Percentiles rank a stretch among this genome's conserved stretches.
phyloP scores from a whole-genome alignment of 2,888 invertebrate genomes.

The Hemaris fuciformis region DNA sequence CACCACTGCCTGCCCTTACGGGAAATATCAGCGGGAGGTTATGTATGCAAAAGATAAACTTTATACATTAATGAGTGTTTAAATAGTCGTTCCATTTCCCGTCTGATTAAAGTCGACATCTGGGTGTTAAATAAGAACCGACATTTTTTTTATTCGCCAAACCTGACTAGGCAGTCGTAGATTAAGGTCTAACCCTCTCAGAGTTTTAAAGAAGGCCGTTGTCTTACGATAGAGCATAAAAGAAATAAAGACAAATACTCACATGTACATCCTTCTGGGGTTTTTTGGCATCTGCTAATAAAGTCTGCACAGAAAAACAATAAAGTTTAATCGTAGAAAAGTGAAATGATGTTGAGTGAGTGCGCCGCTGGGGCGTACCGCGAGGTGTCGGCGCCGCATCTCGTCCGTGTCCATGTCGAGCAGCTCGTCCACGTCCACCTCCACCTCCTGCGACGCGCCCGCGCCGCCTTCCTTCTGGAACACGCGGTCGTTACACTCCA shows the following conservation, averaged over 20 bases:
- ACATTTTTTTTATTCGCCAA: no score
- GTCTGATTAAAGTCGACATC: no score
- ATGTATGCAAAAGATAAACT: no score
- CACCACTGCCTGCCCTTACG: no score
- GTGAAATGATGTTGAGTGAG: neutral
- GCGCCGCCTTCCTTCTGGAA: conserved; percentile 77
- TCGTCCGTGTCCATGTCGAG: conserved; percentile 96
- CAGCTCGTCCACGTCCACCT: conserved; percentile 97
- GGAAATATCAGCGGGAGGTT: no score
- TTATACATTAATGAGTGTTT: no score
- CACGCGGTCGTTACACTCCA: neutral
- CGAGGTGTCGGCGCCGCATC: conserved; percentile 89
- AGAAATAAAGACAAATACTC: conserved; percentile 59
- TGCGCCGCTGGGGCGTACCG: conserved; percentile 79
- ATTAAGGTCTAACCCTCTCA: no score
- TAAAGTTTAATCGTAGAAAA: neutral
- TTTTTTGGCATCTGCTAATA: conserved; percentile 92
- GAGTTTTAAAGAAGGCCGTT: no score
- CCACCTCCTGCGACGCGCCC: conserved; percentile 84
- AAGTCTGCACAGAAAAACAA: conserved; percentile 81
- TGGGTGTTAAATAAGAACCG: no score
- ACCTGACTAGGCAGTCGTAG: no score
- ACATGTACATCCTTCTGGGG: conserved; percentile 93
- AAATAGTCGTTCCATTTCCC: no score
- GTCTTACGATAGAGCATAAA: no score